phyloP scores from a whole-genome alignment of 1,140 invertebrate genomes.

The Bicyclus anynana region DNA sequence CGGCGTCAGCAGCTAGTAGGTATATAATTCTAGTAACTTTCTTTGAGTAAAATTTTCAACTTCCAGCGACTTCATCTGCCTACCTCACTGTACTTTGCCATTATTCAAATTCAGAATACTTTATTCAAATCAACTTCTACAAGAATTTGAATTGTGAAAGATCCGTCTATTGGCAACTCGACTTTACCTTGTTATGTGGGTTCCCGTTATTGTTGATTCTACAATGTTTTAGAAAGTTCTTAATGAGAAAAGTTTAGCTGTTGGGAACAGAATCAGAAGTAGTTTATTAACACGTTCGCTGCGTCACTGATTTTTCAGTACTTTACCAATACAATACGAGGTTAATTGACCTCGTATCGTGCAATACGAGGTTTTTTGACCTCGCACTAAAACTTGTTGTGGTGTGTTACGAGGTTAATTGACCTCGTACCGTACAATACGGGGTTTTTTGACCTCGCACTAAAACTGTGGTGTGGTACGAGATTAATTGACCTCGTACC shows the following conservation, averaged over 20 bases:
- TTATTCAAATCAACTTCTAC: neutral
- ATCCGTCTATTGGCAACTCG: neutral
- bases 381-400: no score
- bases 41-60: neutral
- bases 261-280: neutral
- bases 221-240: neutral
- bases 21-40: neutral
- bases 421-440: no score
- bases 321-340: no score
- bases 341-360: no score
- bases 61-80: neutral
- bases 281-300: no score
- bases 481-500: no score
- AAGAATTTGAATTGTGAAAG: neutral
- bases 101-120: neutral
- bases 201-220: neutral
- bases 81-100: neutral
- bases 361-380: no score
- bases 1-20: no score
- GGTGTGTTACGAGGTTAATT: no score
- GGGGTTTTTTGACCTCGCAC: no score
- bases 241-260: neutral
- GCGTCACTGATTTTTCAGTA: no score
- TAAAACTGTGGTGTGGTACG: no score
- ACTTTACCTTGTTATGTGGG: neutral